Percentiles rank a stretch among this genome's conserved stretches.
Conservation (phyloP, 2,113 vertebrate genomes). For the Salvator merianae region DNA sequence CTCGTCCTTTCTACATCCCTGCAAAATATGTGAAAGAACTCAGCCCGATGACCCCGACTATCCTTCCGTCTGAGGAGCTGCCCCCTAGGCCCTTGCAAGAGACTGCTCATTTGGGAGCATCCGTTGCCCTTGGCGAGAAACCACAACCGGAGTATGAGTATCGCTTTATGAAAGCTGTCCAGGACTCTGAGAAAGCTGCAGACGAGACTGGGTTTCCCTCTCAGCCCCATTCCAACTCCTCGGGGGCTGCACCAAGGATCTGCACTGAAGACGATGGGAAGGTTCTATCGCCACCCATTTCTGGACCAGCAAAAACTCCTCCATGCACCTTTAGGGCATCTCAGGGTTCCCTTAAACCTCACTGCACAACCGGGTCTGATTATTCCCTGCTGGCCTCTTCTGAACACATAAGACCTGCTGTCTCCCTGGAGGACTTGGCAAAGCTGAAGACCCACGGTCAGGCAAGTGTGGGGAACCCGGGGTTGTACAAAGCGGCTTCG, state of each 20-base stretch:
- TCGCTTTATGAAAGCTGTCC: slow-evolving; percentile 55
- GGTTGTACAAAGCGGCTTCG: slow-evolving; percentile 47
- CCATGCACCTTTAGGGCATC: not conserved
- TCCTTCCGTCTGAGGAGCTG: slow-evolving; percentile 2
- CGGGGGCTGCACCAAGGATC: too few relatives aligned
- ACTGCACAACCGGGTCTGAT: not conserved
- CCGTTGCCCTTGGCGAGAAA: not conserved
- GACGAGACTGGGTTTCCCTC: not conserved
- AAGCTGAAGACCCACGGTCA: not conserved
- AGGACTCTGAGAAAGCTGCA: not conserved
- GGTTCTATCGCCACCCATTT: not conserved
- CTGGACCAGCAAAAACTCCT: not conserved
- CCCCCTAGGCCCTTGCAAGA: slow-evolving; percentile 1
- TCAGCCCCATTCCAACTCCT: not conserved
- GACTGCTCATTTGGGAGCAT: not conserved
- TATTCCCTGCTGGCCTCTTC: not conserved
- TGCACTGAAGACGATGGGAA: not conserved
- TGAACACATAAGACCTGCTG: slow-evolving; percentile 52
- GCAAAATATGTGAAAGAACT: slow-evolving; percentile 87
- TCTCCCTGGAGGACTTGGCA: slow-evolving; percentile 73
- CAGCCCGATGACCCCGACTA: slow-evolving; percentile 39
- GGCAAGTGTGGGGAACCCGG: not conserved
- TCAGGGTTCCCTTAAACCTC: slow-evolving; percentile 20
- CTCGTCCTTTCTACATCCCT: slow-evolving; percentile 87
- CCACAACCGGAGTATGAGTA: slow-evolving; percentile 62